A percentile compares a stretch with the other conserved stretches of the same genome.
Conservation (phyloP, 2,113 vertebrate species). For the Martes martes region DNA sequence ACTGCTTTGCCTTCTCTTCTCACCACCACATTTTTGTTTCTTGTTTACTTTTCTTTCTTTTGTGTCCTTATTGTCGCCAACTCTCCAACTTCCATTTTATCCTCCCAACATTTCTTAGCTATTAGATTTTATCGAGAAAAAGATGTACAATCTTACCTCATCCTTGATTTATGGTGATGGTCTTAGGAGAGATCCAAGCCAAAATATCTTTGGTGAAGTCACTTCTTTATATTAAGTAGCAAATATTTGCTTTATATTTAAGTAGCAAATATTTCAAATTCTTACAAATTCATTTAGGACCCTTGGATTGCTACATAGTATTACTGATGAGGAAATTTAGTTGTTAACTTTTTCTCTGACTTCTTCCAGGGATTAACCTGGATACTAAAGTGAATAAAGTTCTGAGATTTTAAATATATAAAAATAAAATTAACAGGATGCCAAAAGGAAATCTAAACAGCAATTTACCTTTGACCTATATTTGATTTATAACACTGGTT, state of each 20-base stretch:
- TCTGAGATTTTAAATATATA: not conserved
- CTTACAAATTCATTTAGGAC: conserved; percentile 21
- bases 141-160: not conserved
- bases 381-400: not conserved
- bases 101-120: not conserved
- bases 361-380: not conserved
- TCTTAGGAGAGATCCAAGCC: not conserved
- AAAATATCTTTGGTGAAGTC: not conserved
- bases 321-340: not conserved
- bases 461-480: not conserved
- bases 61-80: not conserved
- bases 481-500: not conserved
- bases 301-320: conserved; percentile 6
- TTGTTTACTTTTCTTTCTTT: not conserved
- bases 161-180: not conserved
- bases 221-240: not conserved
- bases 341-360: not conserved
- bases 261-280: not conserved
- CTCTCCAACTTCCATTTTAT: not conserved
- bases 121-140: not conserved
- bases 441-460: not conserved
- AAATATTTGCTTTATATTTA: not conserved
- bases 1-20: not conserved
- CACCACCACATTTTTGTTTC: not conserved
- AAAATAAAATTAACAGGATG: not conserved